These are phyloP conservation scores for Drosophila sechellia DNA, from an alignment of 1,140 invertebrate species.

Conservation along the genomic window DNA sequence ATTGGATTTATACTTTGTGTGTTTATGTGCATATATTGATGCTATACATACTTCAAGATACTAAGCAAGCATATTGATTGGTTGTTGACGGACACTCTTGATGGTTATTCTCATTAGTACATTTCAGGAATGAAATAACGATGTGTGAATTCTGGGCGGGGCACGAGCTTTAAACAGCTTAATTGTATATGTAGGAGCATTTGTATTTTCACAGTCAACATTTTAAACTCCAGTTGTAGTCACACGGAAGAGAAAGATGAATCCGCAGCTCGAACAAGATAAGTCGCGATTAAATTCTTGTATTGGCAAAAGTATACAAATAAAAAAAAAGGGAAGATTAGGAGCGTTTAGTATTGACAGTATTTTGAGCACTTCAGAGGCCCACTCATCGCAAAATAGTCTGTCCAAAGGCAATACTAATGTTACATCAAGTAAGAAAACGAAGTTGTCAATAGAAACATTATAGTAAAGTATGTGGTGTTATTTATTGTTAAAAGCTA, in stretches of 20 bases:
- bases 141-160: conserved; percentile 20
- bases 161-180: background rate
- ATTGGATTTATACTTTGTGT: background rate
- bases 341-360: conserved; percentile 3
- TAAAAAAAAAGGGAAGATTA: background rate
- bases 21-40: background rate
- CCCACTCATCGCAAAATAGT: background rate
- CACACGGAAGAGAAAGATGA: background rate
- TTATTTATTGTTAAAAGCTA: too few relatives aligned
- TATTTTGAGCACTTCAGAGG: background rate
- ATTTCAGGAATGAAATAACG: background rate
- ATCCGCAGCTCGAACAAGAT: background rate
- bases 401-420: background rate
- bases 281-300: background rate
- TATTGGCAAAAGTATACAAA: background rate
- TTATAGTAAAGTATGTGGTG: too few relatives aligned
- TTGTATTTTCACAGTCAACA: background rate
- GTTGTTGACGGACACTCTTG: background rate
- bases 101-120: conserved; percentile 20
- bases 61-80: conserved; percentile 24
- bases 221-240: background rate
- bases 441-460: too few relatives aligned
- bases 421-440: conserved; percentile 1
- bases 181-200: background rate
- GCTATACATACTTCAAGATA: background rate